Percentiles rank a stretch among this genome's conserved stretches.
Conservation (phyloP, 2,797 vertebrate genomes). For the Anguilla megastoma region DNA sequence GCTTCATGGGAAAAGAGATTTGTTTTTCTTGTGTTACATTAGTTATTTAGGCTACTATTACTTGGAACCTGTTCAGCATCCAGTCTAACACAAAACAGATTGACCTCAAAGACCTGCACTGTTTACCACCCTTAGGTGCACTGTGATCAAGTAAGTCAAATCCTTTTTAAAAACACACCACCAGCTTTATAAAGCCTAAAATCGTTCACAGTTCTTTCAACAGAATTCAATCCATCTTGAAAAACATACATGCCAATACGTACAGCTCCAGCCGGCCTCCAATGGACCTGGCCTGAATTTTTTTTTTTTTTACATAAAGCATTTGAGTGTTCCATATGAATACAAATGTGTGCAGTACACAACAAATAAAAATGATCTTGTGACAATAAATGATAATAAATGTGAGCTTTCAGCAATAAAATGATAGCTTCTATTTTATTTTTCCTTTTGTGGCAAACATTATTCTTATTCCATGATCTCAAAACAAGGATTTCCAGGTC, state of each 20-base stretch:
- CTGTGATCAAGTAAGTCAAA: neutral
- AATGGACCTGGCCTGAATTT: no score
- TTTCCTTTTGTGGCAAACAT: neutral
- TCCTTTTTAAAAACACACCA: neutral
- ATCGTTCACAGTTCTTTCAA: neutral
- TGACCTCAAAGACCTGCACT: neutral
- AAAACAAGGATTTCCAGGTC: neutral
- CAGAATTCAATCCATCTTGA: neutral
- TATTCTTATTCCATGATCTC: neutral
- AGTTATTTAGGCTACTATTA: no score
- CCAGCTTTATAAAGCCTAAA: neutral
- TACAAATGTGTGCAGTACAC: neutral
- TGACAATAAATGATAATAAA: neutral
- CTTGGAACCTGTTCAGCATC: no score
- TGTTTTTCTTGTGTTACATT: no score
- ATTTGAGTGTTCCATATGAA: neutral
- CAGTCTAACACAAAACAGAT: neutral
- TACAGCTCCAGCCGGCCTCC: neutral
- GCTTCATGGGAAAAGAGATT: neutral
- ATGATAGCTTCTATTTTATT: neutral
- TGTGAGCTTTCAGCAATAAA: neutral
- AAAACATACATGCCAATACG: neutral
- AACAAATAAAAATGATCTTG: neutral
- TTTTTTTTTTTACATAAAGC: no score
- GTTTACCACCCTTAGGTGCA: neutral